Base-by-base conservation (phyloP, 2,888 invertebrate genomes). In the Micropterix aruncella region DNA sequence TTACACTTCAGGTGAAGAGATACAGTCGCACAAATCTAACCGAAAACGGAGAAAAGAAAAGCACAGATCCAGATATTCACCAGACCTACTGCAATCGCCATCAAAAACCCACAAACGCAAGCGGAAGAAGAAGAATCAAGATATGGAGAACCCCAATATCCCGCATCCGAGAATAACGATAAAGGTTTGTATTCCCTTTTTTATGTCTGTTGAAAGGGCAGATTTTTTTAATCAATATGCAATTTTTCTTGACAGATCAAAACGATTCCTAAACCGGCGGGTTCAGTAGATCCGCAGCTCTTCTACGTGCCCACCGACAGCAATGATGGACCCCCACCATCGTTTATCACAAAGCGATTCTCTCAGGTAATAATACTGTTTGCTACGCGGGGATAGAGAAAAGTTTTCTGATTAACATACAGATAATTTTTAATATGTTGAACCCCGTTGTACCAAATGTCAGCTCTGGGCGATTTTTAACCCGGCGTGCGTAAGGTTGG, bases 81-180 rank as follows among this genome's bases (percentile, higher is more conserved):
- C 83, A 0, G 82, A 83, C 56, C 62, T 78, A 16, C 60, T 77
- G 49, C 73, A 77, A 18, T 73, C 76, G 2, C 77, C 80, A 2
- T 77, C 75, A 2, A 85, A 83, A 55, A 83, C 86, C 48, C 82
- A 87, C 54, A 87, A 87, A 57, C 74, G 85, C 37, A 87, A 87
- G 56, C 74, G 85, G 49, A 87, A 87, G 71, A 81, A 83, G 73
- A 86, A 85, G 63, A 79, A 77, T 48, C 72, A 83, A 47, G 83
- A 83, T 54, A 62, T 78, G 48, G 69, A 70, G 47, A 68, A 73
- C 52, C 70, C 70, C 2, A 65, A 70, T 2, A 55, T 57, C 42
- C 77, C 77, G 17, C 81, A 80, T 61, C 81, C 85, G 18, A 77
- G 86, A 57, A 87, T 88, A 44, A 88, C 86, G 47, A 86, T 87